Evolutionary conservation across 2,113 vertebrate species (phyloP).

Genomic region (Stigmatopora argus): DNA sequence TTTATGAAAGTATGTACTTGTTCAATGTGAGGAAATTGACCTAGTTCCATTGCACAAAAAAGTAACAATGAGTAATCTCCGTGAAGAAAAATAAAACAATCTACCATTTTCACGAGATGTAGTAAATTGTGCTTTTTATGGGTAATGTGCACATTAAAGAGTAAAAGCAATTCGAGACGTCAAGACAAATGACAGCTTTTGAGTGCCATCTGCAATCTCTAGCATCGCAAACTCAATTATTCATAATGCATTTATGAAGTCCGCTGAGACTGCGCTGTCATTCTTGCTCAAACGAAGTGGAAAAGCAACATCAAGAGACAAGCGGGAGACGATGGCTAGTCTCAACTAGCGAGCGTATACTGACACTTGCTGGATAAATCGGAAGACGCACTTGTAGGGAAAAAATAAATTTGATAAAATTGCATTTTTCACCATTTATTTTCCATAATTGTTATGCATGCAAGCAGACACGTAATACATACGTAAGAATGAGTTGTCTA

Average conservation of each 20-base stretch:
- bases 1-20: neutral
- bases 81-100: conserved; percentile 23
- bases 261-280: conserved; percentile 69
- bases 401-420: too few species aligned
- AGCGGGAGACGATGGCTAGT: conserved; percentile 46
- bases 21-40: neutral
- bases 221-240: conserved; percentile 74
- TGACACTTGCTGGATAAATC: conserved; percentile 60
- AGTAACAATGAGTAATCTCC: conserved; percentile 40
- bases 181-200: conserved; percentile 72
- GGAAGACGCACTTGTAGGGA: neutral
- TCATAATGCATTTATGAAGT: conserved; percentile 72
- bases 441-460: too few species aligned
- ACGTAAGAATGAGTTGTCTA: too few species aligned
- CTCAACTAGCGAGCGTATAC: conserved; percentile 33
- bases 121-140: conserved; percentile 68
- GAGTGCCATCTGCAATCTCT: conserved; percentile 72
- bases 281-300: conserved; percentile 57
- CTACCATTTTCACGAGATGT: conserved; percentile 57
- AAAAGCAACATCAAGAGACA: conserved; percentile 63
- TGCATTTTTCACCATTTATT: too few species aligned
- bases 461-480: too few species aligned
- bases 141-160: conserved; percentile 71
- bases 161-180: conserved; percentile 69
- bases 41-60: neutral